phyloP scores from a whole-genome alignment of 2,113 vertebrate species.

The Tychaedon coryphoeus region DNA sequence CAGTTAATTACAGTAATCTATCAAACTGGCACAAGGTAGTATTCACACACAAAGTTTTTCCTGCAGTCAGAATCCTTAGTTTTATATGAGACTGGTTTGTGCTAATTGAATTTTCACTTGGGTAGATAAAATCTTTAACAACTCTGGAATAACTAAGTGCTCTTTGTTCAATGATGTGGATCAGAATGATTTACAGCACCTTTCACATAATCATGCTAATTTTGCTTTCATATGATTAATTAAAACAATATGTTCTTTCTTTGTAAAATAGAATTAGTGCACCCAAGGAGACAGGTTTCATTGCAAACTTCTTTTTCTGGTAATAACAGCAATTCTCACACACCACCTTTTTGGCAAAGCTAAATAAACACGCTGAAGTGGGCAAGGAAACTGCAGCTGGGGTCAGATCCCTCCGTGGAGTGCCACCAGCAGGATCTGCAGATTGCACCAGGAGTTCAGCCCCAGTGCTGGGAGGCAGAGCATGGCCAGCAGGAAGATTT shows the following conservation, averaged over 20 bases:
- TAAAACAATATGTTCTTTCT: constrained; percentile 81
- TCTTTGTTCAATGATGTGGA: constrained; percentile 76
- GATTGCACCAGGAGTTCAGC: neutral
- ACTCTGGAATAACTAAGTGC: constrained; percentile 74
- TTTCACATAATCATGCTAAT: constrained; percentile 80
- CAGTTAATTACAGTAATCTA: constrained; percentile 85
- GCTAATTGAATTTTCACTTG: constrained; percentile 83
- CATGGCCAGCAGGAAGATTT: neutral
- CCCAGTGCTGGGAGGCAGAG: neutral
- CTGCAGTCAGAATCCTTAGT: constrained; percentile 72
- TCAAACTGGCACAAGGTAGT: constrained; percentile 80
- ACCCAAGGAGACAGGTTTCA: constrained; percentile 70
- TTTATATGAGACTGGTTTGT: constrained; percentile 71
- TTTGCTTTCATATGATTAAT: constrained; percentile 81
- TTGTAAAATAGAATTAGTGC: constrained; percentile 73
- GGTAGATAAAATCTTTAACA: constrained; percentile 84
- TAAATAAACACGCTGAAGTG: neutral
- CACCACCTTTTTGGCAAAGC: constrained; percentile 22
- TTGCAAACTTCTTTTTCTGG: constrained; percentile 63
- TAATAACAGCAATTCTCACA: constrained; percentile 59
- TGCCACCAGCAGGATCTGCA: neutral
- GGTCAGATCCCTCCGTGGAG: neutral
- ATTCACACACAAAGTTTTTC: constrained; percentile 73
- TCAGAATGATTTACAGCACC: constrained; percentile 80
- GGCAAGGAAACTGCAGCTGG: neutral